A percentile compares a stretch with the other conserved stretches of the same genome.
phyloP scores from a whole-genome alignment of 2,113 vertebrate species.

The Oreochromis spilurus region DNA sequence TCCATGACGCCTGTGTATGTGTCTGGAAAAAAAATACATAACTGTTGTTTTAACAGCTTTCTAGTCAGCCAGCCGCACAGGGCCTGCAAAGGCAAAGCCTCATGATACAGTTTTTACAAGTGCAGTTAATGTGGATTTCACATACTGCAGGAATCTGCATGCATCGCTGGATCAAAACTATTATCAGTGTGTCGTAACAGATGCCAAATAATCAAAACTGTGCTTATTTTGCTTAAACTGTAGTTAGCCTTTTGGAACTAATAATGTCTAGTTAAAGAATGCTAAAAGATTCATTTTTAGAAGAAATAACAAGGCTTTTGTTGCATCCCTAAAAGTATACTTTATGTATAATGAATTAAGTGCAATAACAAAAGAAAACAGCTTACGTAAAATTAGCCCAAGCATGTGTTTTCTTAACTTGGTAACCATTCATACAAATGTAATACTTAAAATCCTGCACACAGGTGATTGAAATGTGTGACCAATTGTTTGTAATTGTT shows the following conservation, averaged over 20 bases:
- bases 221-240: background rate
- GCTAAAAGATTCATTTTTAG: background rate
- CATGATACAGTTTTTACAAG: background rate
- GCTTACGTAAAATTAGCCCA: accelerated
- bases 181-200: background rate
- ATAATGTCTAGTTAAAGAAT: background rate
- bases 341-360: background rate
- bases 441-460: background rate
- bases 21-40: background rate
- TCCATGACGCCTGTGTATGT: background rate
- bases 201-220: background rate
- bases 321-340: background rate
- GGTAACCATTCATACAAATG: background rate
- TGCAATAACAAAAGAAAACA: background rate
- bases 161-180: background rate
- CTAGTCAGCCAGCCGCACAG: background rate
- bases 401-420: background rate
- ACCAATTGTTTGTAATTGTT: background rate
- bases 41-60: background rate
- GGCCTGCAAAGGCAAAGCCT: background rate
- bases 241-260: background rate
- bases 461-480: background rate
- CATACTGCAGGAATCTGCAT: background rate
- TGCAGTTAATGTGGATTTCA: background rate
- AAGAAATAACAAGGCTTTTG: background rate